Evolutionary conservation across 2,113 vertebrate genomes (phyloP).

Genomic region (Bubo blakistoni): DNA sequence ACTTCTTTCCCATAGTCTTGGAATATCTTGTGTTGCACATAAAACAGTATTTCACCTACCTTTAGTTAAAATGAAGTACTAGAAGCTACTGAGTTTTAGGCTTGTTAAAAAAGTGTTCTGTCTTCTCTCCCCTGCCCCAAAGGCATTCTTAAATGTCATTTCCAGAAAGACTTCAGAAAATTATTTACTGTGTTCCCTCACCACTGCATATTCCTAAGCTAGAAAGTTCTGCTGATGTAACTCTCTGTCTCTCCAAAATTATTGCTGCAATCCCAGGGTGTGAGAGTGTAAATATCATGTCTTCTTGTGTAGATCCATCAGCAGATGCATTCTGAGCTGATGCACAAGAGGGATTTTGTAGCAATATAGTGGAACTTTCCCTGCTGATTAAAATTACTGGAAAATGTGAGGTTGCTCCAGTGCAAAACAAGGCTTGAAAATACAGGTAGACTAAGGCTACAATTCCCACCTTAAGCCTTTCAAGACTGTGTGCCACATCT

Average conservation of each 20-base stretch:
- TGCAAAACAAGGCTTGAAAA: not conserved
- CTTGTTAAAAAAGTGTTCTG: not conserved
- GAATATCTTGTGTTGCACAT: not conserved
- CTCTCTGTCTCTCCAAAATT: slow-evolving; percentile 16
- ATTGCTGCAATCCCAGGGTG: not conserved
- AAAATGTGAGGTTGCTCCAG: not conserved
- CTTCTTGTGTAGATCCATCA: slow-evolving; percentile 28
- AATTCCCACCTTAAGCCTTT: not conserved
- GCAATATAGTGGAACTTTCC: not conserved
- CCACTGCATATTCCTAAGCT: not conserved
- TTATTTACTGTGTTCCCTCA: slow-evolving; percentile 10
- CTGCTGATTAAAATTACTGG: not conserved
- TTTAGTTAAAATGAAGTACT: not conserved
- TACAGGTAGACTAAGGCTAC: not conserved
- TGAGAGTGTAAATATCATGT: not conserved
- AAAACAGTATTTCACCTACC: not conserved
- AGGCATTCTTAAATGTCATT: not conserved
- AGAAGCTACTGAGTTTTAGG: not conserved
- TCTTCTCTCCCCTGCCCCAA: not conserved
- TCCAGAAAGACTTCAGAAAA: not conserved
- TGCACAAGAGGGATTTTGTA: not conserved
- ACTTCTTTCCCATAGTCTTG: not conserved
- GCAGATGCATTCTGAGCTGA: slow-evolving; percentile 4
- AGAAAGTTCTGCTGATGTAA: not conserved
- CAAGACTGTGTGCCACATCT: not conserved